Evolutionary conservation across 2,888 invertebrate species (phyloP), one percentile per base, ranked within the genome.

Genomic region (Eupithecia abbreviata): DNA sequence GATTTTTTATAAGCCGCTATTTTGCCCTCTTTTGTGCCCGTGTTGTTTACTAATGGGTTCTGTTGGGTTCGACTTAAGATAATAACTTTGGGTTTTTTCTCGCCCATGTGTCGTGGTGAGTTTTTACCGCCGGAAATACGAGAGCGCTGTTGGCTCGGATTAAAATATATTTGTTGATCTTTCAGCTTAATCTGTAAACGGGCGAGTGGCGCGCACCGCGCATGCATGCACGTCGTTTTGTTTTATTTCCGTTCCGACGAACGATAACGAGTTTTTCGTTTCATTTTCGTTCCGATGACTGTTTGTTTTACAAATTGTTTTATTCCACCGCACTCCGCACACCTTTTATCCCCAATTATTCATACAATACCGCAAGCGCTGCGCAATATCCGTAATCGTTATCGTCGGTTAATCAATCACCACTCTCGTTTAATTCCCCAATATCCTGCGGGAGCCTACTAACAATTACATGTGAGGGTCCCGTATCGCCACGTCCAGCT

Each of bases 11-110:
- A 90, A 92, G 92, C 91, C 85, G 91, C 92, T 92, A 92, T 94
- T 94, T 93, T 91, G 90, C 93, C 92, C 93, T 94, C 92, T 90
- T 93, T 93, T 94, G 94, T 93, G 94, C 88, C 89, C 90, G 91
- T 91, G 95, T 94, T 94, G 95, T 94, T 94, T 95, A 94, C 95
- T 95, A 95, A 95, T 95, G 94, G 93, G 92, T 93, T 93, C 93
- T 93, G 94, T 91, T 94, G 92, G 94, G 93, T 93, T 93, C 93
- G 94, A 93, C 94, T 94, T 94, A 91, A 94, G 94, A 94, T 95
- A 94, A 95, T 94, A 94, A 93, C 91, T 94, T 88, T 85, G 79
- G 89, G 89, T 93, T 94, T 93, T 92, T 93, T 93, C 92, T 91
- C 91, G 89, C 88, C 90, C 93, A 93, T 94, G 91, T 94, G 93